Evolutionary conservation across 92 coral and sea anemone genomes (phyloP).

Genomic region (Epizoanthus rinbou): DNA sequence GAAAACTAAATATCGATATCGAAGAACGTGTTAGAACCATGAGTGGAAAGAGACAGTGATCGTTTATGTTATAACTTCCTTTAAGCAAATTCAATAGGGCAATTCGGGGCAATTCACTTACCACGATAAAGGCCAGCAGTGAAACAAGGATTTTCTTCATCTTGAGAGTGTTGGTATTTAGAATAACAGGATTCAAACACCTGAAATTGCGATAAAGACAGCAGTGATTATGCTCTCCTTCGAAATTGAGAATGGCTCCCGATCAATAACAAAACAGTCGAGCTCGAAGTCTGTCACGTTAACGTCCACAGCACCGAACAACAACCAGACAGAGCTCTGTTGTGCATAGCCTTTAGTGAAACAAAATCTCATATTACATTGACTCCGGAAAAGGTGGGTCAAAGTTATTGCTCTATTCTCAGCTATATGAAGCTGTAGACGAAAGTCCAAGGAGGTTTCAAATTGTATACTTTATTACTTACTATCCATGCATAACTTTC

Average conservation of each 20-base stretch:
- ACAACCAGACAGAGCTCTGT: slow-evolving; percentile 11
- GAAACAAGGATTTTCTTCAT: slow-evolving; percentile 12
- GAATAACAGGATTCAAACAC: neutral
- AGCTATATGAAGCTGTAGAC: no score
- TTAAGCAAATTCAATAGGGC: neutral
- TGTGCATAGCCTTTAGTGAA: slow-evolving; percentile 12
- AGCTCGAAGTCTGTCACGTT: neutral
- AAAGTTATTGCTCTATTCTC: neutral
- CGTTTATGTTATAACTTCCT: neutral
- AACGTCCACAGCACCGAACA: neutral
- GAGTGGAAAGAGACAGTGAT: neutral
- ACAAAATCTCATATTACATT: slow-evolving; percentile 25
- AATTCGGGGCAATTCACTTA: neutral
- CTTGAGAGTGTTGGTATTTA: neutral
- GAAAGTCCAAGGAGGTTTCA: no score
- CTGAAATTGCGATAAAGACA: neutral
- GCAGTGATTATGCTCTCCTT: neutral
- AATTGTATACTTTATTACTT: no score
- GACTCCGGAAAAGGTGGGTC: slow-evolving; percentile 45
- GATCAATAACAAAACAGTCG: neutral
- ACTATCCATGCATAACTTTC: no score
- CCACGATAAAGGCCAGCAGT: slow-evolving; percentile 18
- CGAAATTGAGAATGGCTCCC: neutral
- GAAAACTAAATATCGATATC: neutral
- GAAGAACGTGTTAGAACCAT: neutral